These are phyloP conservation scores for Lithosia quadra DNA, from an alignment of 2,888 invertebrate genomes.

Conservation along the genomic window DNA sequence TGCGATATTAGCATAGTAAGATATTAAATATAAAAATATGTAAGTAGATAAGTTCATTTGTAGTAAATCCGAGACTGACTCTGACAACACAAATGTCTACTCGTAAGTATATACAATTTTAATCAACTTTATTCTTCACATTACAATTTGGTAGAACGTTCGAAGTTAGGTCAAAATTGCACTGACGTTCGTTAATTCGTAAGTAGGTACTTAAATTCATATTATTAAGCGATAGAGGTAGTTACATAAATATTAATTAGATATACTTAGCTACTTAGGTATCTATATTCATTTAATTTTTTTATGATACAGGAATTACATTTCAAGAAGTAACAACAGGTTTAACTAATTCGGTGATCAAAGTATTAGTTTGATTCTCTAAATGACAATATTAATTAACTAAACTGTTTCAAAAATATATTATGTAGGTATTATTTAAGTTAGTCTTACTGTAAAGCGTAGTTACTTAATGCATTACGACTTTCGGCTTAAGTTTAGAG, in stretches of 20 bases:
- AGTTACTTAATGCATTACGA: background rate
- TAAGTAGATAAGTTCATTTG: background rate
- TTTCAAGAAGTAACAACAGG: background rate
- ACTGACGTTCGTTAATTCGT: background rate
- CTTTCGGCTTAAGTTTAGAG: background rate
- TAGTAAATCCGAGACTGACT: background rate
- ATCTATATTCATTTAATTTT: background rate
- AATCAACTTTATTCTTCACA: background rate
- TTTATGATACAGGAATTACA: background rate
- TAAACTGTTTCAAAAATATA: background rate
- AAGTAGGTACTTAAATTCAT: background rate
- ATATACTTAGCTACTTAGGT: background rate
- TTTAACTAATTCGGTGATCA: background rate
- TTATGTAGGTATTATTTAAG: background rate
- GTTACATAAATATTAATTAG: background rate
- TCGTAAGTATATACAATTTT: background rate
- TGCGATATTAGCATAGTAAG: background rate
- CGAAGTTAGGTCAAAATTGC: slow-evolving; percentile 13
- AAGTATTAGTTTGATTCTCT: background rate
- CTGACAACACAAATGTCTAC: background rate
- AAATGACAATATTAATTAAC: background rate
- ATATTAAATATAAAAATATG: background rate
- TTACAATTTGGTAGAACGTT: background rate
- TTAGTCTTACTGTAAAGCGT: background rate
- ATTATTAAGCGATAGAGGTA: slow-evolving; percentile 7